Conservation (phyloP, 2,797 vertebrate genomes). For the Meda fulgida region DNA sequence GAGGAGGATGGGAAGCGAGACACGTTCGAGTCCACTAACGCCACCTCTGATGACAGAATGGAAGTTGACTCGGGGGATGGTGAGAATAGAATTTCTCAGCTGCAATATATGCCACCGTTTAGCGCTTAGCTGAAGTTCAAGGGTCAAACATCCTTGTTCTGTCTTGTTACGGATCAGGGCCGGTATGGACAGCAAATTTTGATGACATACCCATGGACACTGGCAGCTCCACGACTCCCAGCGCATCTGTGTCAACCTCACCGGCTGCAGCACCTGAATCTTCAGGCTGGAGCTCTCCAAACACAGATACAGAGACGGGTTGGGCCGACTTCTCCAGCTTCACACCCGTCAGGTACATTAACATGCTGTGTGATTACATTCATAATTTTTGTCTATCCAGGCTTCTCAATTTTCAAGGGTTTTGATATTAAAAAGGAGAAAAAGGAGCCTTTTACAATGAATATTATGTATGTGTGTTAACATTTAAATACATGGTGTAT, state of each 20-base stretch:
- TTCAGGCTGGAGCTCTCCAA: conserved; percentile 86
- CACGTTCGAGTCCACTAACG: conserved; percentile 82
- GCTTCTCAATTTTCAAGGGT: neutral
- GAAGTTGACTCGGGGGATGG: conserved; percentile 90
- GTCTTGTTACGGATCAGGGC: conserved; percentile 74
- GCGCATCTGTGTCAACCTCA: conserved; percentile 66
- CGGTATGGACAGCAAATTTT: conserved; percentile 93
- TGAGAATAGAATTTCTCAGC: conserved; percentile 15
- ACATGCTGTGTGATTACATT: neutral
- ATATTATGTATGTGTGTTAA: neutral
- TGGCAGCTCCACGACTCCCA: conserved; percentile 78
- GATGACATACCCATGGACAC: conserved; percentile 98
- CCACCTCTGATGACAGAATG: conserved; percentile 91
- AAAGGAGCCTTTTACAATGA: neutral
- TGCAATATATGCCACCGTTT: neutral
- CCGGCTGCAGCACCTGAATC: conserved; percentile 72
- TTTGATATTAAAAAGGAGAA: neutral
- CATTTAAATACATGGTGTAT: no score
- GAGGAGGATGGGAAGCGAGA: conserved; percentile 94
- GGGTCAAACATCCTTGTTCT: neutral
- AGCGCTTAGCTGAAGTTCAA: neutral
- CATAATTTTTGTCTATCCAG: neutral
- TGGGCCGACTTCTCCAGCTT: conserved; percentile 97
- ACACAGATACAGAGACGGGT: conserved; percentile 79
- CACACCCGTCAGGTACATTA: conserved; percentile 83